Conservation (phyloP, 2,113 vertebrate species). For the Spheniscus mendiculus region DNA sequence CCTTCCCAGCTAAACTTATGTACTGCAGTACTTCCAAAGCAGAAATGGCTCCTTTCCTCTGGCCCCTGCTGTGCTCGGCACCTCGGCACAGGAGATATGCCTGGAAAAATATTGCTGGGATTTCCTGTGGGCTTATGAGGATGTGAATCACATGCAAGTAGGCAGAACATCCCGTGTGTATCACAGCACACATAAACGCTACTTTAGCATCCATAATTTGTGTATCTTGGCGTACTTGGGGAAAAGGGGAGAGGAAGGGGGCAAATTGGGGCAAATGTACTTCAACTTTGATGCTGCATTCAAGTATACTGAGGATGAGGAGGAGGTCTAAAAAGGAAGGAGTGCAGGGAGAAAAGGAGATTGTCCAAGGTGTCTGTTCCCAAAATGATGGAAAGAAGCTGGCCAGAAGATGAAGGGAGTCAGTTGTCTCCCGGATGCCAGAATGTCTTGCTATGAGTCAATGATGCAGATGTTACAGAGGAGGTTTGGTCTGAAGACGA, state of each 20-base stretch:
- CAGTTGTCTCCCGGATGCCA: background rate
- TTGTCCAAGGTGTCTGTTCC: background rate
- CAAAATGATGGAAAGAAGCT: background rate
- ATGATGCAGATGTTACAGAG: background rate
- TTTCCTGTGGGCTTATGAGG: slow-evolving; percentile 64
- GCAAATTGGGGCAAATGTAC: background rate
- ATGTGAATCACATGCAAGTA: slow-evolving; percentile 57
- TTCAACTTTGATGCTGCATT: background rate
- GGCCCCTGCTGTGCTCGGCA: slow-evolving; percentile 37
- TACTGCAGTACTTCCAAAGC: background rate
- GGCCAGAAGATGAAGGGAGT: background rate
- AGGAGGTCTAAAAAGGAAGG: background rate
- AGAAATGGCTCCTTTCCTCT: slow-evolving; percentile 1
- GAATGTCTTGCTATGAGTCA: background rate
- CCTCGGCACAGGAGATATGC: slow-evolving; percentile 47
- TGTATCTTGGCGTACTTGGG: background rate
- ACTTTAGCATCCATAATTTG: background rate
- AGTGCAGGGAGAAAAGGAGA: background rate
- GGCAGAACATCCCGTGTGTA: slow-evolving; percentile 17
- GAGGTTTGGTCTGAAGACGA: background rate
- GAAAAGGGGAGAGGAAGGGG: background rate
- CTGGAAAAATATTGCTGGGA: slow-evolving; percentile 64
- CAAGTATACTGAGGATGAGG: background rate
- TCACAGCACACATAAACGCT: slow-evolving; percentile 1
- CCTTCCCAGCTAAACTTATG: background rate